Evolutionary conservation across 2,797 vertebrate genomes (phyloP).

Genomic region (Heteromormyrus szaboi): DNA sequence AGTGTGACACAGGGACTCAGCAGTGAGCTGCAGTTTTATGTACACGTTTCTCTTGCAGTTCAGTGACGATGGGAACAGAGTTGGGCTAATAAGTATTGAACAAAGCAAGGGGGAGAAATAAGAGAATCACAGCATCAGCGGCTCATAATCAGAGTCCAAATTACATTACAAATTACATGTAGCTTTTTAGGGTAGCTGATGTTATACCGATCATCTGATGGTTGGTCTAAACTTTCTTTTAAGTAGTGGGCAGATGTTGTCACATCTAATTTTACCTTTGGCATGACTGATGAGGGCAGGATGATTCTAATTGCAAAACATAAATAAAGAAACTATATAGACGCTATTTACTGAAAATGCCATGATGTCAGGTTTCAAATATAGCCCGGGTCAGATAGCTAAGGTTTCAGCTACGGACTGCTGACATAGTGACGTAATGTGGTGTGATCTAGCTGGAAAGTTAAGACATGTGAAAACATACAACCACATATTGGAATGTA

Average conservation of each 20-base stretch:
- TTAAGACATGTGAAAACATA: not conserved
- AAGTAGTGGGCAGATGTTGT: not conserved
- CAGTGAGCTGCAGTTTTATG: not conserved
- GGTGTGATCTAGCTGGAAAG: not conserved
- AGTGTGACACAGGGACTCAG: not conserved
- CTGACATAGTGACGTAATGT: not conserved
- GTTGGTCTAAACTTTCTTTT: not conserved
- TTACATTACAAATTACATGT: not conserved
- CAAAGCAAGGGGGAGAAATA: not conserved
- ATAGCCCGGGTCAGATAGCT: not conserved
- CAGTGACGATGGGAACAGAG: not conserved
- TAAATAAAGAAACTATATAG: not conserved
- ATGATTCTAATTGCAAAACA: not conserved
- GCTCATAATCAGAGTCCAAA: not conserved
- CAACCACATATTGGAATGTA: not conserved
- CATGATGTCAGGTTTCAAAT: slow-evolving; percentile 2
- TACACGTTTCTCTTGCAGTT: not conserved
- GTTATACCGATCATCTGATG: not conserved
- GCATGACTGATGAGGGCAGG: not conserved
- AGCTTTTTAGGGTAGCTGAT: not conserved
- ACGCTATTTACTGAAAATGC: not conserved
- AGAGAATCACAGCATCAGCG: not conserved
- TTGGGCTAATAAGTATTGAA: not conserved
- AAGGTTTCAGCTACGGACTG: not conserved
- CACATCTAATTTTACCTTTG: not conserved